Base-by-base conservation (phyloP, 2,888 invertebrate genomes). In the Hirtodrosophila cameraria region DNA sequence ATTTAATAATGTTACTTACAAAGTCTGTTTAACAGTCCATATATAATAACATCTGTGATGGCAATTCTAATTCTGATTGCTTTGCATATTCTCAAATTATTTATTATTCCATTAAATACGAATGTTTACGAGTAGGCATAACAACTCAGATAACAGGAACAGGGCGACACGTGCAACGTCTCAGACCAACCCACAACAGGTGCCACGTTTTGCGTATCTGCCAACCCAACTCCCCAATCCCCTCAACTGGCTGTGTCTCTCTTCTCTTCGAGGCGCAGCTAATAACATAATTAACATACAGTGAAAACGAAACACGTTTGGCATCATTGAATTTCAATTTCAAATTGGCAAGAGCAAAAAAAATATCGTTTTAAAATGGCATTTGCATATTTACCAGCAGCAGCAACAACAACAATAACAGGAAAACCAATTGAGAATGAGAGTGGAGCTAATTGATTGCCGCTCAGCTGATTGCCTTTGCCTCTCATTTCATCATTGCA, bases 291-390 rank as follows among this genome's bases (percentile, higher is more conserved):
- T 85, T 77, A 70, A 45, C 66, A 85, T 78, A 63, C 55, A 55
- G 50, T 55, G 36, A 63, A 73, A 75, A 58, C 57, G 48, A 81
- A 77, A 86, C 85, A 68, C 78, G 77, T 71, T 84, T 71, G 57
- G 64, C 80, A 76, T 76, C 61, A 63, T 68, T 79, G 46, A 74
- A 73, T 73, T 82, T 71, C 31, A 75, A 65, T 74, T 64, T 70
- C 15, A 36, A 67, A 75, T 70, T 61, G 48, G 43, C 61, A 46
- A 39, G 39, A 38, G 23, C 57, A 31, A 55, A 64, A 46, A 31
- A 43, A 30, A 36, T 31, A 20, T 23, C 23, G 8, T 8, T 23
- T 3, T 28, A 46, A 42, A 41, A 49, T 13, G 33, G 8, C 11
- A 16, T 20, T n/a, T 33, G 36, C 39, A 39, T 52, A 72, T 52